A percentile compares a stretch with the other conserved stretches of the same genome.
Evolutionary conservation across 1,140 invertebrate species (phyloP).

Genomic region (Drosophila busckii): DNA sequence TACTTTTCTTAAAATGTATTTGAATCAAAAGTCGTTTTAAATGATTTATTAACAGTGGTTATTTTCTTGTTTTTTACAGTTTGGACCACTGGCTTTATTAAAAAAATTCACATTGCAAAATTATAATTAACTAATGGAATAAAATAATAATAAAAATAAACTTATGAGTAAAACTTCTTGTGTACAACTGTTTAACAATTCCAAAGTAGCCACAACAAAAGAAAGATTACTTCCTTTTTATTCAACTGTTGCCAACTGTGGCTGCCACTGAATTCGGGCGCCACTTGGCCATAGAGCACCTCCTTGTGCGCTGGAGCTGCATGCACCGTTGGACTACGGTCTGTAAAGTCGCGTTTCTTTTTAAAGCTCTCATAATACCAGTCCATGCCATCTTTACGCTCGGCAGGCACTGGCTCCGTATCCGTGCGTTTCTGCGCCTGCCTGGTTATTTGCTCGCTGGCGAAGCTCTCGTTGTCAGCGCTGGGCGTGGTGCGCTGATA

Average conservation of each 20-base stretch:
- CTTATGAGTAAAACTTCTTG: conserved; percentile 51
- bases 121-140: conserved; percentile 31
- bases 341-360: conserved; percentile 72
- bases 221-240: conserved; percentile 18
- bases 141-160: conserved; percentile 40
- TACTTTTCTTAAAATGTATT: conserved; percentile 1
- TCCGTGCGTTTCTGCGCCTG: conserved; percentile 62
- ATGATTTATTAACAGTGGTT: not conserved
- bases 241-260: conserved; percentile 15
- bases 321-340: conserved; percentile 26
- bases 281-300: conserved; percentile 23
- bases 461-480: conserved; percentile 34
- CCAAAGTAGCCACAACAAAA: conserved; percentile 39
- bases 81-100: too few relatives aligned
- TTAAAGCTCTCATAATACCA: conserved; percentile 89
- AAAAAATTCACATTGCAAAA: conserved; percentile 36
- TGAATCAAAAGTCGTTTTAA: not conserved
- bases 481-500: conserved; percentile 72
- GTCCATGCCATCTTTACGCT: conserved; percentile 80
- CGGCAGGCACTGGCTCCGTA: conserved; percentile 14
- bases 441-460: conserved; percentile 43
- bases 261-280: conserved; percentile 4
- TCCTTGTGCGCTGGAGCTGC: conserved; percentile 43
- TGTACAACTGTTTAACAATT: conserved; percentile 49
- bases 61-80: conserved; percentile 7